These are phyloP conservation scores for Melanostoma mellinum DNA, from an alignment of 2,888 invertebrate species.

Conservation along the genomic window DNA sequence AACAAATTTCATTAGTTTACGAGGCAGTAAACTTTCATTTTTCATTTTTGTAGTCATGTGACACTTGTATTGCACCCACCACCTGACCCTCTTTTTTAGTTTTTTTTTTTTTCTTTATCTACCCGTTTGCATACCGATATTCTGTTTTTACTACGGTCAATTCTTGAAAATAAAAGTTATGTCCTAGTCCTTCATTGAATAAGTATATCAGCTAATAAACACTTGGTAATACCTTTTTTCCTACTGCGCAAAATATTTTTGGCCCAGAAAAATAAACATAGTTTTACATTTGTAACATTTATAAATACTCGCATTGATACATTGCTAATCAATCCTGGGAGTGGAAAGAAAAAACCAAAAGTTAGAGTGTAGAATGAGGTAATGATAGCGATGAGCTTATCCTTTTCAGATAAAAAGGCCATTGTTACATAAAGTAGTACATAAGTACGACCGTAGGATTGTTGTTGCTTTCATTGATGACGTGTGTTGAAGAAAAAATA, in stretches of 20 bases:
- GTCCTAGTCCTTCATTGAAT: neutral
- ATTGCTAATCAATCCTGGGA: too few relatives aligned
- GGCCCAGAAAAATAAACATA: too few relatives aligned
- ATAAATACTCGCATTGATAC: too few relatives aligned
- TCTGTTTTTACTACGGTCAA: neutral
- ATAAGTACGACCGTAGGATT: too few relatives aligned
- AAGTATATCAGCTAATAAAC: too few relatives aligned
- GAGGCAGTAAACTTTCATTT: constrained; percentile 29
- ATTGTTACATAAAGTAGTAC: constrained; percentile 50
- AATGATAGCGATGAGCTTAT: constrained; percentile 36
- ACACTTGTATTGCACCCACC: constrained; percentile 72
- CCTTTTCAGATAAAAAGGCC: constrained; percentile 53
- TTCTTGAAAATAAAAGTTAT: neutral
- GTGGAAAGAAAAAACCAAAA: too few relatives aligned
- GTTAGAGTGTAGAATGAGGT: too few relatives aligned
- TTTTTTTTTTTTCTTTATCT: constrained; percentile 34
- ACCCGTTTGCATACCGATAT: constrained; percentile 2
- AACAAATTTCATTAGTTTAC: neutral
- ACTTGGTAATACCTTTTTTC: too few relatives aligned
- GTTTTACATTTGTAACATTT: too few relatives aligned
- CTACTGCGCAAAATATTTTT: too few relatives aligned
- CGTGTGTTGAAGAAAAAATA: too few relatives aligned
- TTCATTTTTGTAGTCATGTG: constrained; percentile 66
- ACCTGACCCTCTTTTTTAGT: constrained; percentile 65
- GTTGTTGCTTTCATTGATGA: too few relatives aligned